These are phyloP conservation scores for Microcebus jonahi DNA, from an alignment of 2,113 vertebrate genomes.

Conservation along the genomic window DNA sequence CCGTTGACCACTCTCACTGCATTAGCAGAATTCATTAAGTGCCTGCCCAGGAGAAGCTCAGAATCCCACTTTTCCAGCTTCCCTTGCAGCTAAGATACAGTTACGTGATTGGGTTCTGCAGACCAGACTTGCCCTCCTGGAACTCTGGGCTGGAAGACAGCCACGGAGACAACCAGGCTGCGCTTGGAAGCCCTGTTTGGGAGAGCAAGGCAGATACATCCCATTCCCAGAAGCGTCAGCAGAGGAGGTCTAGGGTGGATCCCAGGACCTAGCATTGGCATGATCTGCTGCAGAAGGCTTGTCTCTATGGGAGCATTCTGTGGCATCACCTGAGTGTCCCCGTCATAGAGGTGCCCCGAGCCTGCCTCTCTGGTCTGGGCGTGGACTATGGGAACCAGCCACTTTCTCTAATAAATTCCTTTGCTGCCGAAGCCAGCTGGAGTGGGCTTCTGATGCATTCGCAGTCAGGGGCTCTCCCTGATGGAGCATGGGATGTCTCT, in stretches of 20 bases:
- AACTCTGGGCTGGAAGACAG: background rate
- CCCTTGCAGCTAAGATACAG: background rate
- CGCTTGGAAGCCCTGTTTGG: too few species aligned
- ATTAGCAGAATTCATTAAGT: too few species aligned
- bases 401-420: background rate
- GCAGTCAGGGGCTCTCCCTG: background rate
- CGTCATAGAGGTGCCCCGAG: accelerated
- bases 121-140: too few species aligned
- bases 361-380: background rate
- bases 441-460: background rate
- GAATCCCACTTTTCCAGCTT: background rate
- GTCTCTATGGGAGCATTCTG: background rate
- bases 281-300: background rate
- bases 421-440: background rate
- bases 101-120: background rate
- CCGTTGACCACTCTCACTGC: background rate
- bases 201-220: background rate
- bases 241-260: background rate
- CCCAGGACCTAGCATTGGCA: background rate
- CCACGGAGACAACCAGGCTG: background rate
- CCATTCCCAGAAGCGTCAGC: background rate
- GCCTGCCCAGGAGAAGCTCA: background rate
- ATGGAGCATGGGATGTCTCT: background rate
- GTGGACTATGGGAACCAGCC: background rate
- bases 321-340: background rate